Evolutionary conservation across 2,113 vertebrate species (phyloP), one percentile per base, ranked within the genome.

Genomic region (Microtus oregoni): DNA sequence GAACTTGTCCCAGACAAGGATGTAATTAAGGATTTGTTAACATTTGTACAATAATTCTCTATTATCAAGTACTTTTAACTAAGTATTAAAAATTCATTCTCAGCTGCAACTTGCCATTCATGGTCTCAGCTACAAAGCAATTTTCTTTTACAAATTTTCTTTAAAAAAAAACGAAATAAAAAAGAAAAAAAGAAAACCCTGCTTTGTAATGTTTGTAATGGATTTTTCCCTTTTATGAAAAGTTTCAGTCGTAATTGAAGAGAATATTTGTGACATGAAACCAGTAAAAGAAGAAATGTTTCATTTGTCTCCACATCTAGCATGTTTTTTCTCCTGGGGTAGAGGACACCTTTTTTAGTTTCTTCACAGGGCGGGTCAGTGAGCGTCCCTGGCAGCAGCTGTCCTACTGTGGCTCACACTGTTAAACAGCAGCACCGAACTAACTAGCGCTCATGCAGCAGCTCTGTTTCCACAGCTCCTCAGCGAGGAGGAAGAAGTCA

Each of bases 1-100:
- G 96, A 75, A 91, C 86, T 95, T 83, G 32, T 78, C 97, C 58
- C 67, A 94, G 97, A 95, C 70, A 86, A 28, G 78, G 90, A 81
- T 86, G 93, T 98, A 98, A 98, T 97, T 97, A 97, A 97, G 52
- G 83, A 94, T 97, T 95, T 98, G 79, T 79, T 97, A 97, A 92
- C 17, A 22, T 63, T 94, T 96, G 10, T 95, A 61, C 96, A 93
- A 93, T 97, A 94, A 97, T 92, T 89, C 88, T 92, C 76, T 67
- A 89, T 97, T 97, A 97, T 94, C 76, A 96, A 92, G 50, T 79
- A 72, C 58, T 93, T 96, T 97, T 91, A 97, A 96, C 95, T 86
- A 96, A 97, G 82, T 82, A 95, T 92, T 97, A 96, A 96, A 96
- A 96, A 95, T 94, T 97, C 5, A 15, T 9, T 96, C 75, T 97